phyloP scores from a whole-genome alignment of 2,797 vertebrate genomes.

The Bovichtus diacanthus region DNA sequence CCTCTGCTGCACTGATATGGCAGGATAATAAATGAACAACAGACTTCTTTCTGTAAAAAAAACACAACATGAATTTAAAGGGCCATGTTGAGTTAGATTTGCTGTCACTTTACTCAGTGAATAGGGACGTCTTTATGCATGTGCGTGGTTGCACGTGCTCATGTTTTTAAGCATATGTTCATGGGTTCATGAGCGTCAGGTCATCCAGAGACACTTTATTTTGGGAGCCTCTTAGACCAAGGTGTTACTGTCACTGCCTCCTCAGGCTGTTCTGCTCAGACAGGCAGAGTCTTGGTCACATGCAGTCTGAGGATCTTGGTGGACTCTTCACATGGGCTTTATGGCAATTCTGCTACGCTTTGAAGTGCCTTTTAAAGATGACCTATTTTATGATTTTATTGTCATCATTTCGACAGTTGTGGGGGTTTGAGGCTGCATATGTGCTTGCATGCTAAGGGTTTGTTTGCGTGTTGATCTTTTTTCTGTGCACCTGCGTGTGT shows the following conservation, averaged over 20 bases:
- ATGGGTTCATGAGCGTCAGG: constrained; percentile 54
- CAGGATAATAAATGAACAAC: constrained; percentile 7
- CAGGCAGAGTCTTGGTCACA: constrained; percentile 54
- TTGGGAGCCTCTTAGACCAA: constrained; percentile 74
- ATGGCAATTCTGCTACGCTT: constrained; percentile 53
- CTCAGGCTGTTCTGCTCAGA: constrained; percentile 62
- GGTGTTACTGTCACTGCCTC: constrained; percentile 74
- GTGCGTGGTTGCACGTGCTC: constrained; percentile 39
- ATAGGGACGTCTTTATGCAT: constrained; percentile 25
- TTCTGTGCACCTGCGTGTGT: constrained; percentile 48
- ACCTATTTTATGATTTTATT: constrained; percentile 71
- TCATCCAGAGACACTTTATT: constrained; percentile 75
- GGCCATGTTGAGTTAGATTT: constrained; percentile 8
- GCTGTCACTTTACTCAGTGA: constrained; percentile 13
- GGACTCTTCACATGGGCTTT: constrained; percentile 52
- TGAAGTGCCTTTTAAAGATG: constrained; percentile 64
- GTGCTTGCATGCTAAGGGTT: constrained; percentile 40
- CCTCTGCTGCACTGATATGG: neutral
- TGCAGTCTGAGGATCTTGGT: constrained; percentile 53
- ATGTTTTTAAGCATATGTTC: constrained; percentile 56
- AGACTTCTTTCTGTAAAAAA: neutral
- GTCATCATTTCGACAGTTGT: constrained; percentile 61
- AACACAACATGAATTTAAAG: constrained; percentile 13
- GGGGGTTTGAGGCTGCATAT: constrained; percentile 46
- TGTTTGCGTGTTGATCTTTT: constrained; percentile 40